Evolutionary conservation across 2,797 vertebrate species (phyloP), one percentile per base, ranked within the genome.

Genomic region (Selene dorsalis): DNA sequence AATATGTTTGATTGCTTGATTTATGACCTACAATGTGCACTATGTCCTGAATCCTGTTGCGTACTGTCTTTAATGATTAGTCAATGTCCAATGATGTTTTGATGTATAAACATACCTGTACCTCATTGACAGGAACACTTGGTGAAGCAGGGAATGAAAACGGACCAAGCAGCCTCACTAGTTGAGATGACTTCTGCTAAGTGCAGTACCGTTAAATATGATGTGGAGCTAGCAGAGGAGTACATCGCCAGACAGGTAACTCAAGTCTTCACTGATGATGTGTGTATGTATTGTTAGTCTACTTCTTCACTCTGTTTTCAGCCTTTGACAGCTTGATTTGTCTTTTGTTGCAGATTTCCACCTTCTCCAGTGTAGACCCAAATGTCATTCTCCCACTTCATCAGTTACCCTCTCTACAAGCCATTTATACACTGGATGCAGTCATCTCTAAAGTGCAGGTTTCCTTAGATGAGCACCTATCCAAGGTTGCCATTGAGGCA

Each of bases 371-470:
- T 24, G 94, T 98, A 0, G 96, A 97, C 79, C 96, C 96, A 32
- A 96, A 93, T 57, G 95, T 93, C 43, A 96, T 98, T 87, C 93
- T 99, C 66, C 95, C 95, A 18, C 96, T 99, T 47, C 95, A 97
- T 17, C 96, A 98, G 91, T 93, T 99, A 70, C 98, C 98, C 52
- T 98, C 96, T 84, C 94, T 99, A 66, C 98, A 99, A 88, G 96
- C 97, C 64, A 96, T 99, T 89, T 99, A 99, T 73, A 98, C 97
- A 6, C 93, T 99, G 32, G 98, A 99, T 75, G 98, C 98, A 0
- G 97, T 98, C 55, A 96, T 99, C 83, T 99, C 98, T 22, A 99
- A 99, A 94, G 97, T 99, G 65, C 98, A 99, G 85, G 98, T 99
- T 88, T 98, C 98, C 64, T 91, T 99, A 50, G 98, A 99, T 80